phyloP scores from a whole-genome alignment of 2,113 vertebrate species.

The Urocolius indicus region DNA sequence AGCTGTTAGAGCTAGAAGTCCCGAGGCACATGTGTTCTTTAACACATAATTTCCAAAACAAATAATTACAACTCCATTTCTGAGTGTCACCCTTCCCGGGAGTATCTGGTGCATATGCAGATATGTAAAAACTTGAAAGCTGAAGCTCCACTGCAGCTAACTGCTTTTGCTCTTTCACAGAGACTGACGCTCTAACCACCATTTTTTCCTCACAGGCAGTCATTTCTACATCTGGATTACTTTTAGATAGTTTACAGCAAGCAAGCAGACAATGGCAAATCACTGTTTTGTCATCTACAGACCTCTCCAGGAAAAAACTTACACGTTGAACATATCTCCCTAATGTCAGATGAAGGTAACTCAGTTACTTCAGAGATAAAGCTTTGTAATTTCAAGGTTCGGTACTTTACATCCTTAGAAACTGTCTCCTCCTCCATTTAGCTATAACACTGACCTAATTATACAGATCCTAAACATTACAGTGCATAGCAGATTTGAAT shows the following conservation, averaged over 20 bases:
- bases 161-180: not conserved
- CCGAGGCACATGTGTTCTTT: conserved; percentile 6
- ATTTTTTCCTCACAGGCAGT: not conserved
- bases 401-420: not conserved
- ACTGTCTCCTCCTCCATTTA: not conserved
- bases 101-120: conserved; percentile 38
- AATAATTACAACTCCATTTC: conserved; percentile 47
- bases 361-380: not conserved
- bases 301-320: not conserved
- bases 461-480: not conserved
- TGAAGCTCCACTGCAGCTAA: not conserved
- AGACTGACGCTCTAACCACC: not conserved
- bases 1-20: conserved; percentile 53
- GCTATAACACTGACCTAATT: conserved; percentile 38
- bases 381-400: not conserved
- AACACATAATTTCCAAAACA: conserved; percentile 67
- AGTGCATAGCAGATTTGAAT: not conserved
- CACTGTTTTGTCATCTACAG: not conserved
- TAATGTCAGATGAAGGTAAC: not conserved
- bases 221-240: not conserved
- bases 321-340: not conserved
- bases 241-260: not conserved
- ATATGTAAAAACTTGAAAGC: not conserved
- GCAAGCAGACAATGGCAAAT: not conserved
- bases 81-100: conserved; percentile 30